Evolutionary conservation across 2,113 vertebrate genomes (phyloP).

Genomic region (Cephalopterus ornatus): DNA sequence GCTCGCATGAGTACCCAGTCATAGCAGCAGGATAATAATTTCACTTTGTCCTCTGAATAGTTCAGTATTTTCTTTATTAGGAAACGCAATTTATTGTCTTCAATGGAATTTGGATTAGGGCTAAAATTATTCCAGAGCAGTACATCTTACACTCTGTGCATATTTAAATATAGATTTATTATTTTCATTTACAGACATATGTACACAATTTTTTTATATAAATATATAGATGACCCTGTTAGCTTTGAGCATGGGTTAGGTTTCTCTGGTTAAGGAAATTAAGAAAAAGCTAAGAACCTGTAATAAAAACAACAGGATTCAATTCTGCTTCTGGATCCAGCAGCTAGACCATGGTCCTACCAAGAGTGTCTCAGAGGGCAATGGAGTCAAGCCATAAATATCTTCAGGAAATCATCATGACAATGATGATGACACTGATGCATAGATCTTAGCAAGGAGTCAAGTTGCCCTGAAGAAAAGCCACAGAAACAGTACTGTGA

Average conservation of each 20-base stretch:
- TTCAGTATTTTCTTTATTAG: not conserved
- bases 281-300: not conserved
- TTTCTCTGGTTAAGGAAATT: not conserved
- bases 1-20: not conserved
- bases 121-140: not conserved
- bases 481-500: not conserved
- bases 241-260: not conserved
- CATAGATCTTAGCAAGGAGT: not conserved
- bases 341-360: not conserved
- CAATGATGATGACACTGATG: not conserved
- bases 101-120: not conserved
- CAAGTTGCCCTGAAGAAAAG: not conserved
- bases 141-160: not conserved
- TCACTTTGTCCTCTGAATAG: not conserved
- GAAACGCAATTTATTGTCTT: not conserved
- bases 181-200: not conserved
- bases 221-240: not conserved
- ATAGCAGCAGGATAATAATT: not conserved
- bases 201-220: rapidly evolving
- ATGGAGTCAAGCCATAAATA: not conserved
- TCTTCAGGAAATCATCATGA: not conserved
- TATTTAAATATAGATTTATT: not conserved
- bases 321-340: not conserved
- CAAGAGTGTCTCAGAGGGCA: not conserved
- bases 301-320: not conserved